Evolutionary conservation across 2,888 invertebrate species (phyloP).

Genomic region (Aphodius granarius): DNA sequence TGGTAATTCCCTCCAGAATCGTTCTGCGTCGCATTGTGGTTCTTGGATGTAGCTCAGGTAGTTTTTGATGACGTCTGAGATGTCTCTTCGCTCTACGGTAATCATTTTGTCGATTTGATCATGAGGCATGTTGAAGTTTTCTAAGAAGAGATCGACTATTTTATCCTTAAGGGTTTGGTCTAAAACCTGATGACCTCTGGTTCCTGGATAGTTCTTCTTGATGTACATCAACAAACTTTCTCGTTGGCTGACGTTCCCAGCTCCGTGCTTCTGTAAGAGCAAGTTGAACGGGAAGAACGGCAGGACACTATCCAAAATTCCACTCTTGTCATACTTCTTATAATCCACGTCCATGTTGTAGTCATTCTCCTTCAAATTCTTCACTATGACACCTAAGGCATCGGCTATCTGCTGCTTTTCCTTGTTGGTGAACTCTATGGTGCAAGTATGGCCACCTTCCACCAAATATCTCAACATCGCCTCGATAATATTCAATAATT

Average conservation of each 20-base stretch:
- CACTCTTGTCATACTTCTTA: background rate
- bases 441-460: background rate
- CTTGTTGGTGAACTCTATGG: slow-evolving; percentile 4
- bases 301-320: slow-evolving; percentile 19
- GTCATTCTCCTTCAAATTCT: slow-evolving; percentile 14
- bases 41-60: background rate
- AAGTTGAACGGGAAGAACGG: slow-evolving; percentile 15
- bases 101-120: background rate
- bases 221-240: slow-evolving; percentile 15
- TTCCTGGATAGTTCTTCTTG: slow-evolving; percentile 6
- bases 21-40: background rate
- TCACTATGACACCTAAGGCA: slow-evolving; percentile 16
- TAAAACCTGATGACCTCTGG: background rate
- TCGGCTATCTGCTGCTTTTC: slow-evolving; percentile 21
- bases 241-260: background rate
- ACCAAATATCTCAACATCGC: slow-evolving; percentile 10
- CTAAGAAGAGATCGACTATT: slow-evolving; percentile 3
- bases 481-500: slow-evolving; percentile 18
- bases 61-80: background rate
- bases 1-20: background rate
- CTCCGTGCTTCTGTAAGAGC: background rate
- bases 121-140: background rate
- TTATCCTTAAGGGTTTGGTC: background rate
- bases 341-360: background rate
- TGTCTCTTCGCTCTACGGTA: background rate